These are phyloP conservation scores for Cristatella mucedo DNA, from an alignment of 2,888 invertebrate genomes.

Conservation along the genomic window DNA sequence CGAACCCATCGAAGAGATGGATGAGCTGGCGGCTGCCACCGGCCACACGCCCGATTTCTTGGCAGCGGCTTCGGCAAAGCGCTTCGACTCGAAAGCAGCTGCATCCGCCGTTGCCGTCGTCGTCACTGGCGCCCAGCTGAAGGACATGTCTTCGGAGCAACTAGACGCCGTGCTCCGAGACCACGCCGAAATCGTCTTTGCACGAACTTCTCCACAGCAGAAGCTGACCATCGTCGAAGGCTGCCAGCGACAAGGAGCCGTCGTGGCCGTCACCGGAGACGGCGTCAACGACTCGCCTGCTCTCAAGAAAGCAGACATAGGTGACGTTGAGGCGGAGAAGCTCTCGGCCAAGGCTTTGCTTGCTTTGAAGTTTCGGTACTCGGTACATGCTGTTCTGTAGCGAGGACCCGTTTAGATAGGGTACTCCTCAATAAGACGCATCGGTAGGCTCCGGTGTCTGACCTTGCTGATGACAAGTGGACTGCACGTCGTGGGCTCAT, in stretches of 20 bases:
- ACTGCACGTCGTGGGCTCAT: too few species aligned
- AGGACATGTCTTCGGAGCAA: constrained; percentile 60
- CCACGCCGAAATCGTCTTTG: constrained; percentile 83
- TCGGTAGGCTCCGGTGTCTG: too few species aligned
- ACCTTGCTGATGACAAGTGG: too few species aligned
- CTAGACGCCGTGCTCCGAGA: constrained; percentile 71
- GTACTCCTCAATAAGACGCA: too few species aligned
- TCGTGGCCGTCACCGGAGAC: constrained; percentile 65
- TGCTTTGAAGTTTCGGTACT: too few species aligned
- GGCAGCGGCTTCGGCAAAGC: too few species aligned
- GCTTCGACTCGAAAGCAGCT: too few species aligned
- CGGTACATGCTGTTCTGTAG: too few species aligned
- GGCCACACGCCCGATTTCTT: too few species aligned
- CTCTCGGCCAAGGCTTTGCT: too few species aligned
- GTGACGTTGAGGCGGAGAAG: constrained; percentile 9
- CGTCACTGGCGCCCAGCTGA: constrained; percentile 50
- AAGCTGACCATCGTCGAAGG: constrained; percentile 60
- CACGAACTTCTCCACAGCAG: constrained; percentile 69
- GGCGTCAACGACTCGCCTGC: constrained; percentile 68
- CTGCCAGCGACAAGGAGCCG: constrained; percentile 52
- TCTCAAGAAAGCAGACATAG: constrained; percentile 51
- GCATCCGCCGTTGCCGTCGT: constrained; percentile 85
- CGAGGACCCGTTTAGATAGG: too few species aligned
- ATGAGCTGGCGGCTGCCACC: constrained; percentile 68
- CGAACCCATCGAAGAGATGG: constrained; percentile 53